A percentile compares a stretch with the other conserved stretches of the same genome.
These are phyloP conservation scores for Chironex yamaguchii DNA, from an alignment of 30 jellyfish, hydroid and myxozoan genomes.

Conservation along the genomic window DNA sequence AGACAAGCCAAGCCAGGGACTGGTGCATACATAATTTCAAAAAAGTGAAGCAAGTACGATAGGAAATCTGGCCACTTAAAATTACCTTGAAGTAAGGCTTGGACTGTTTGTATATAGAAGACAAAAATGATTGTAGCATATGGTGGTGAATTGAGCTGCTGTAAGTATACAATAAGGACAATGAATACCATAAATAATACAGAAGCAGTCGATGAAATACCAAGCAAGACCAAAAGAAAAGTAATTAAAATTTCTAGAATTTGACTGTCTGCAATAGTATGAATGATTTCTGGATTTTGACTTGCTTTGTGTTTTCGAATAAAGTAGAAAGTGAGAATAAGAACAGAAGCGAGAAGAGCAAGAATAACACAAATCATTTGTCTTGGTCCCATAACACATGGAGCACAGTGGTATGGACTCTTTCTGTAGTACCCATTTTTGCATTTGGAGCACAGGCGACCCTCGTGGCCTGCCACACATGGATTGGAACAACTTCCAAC, in stretches of 20 bases:
- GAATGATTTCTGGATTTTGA: constrained; percentile 38
- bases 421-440: constrained; percentile 88
- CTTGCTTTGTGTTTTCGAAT: constrained; percentile 86
- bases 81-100: constrained; percentile 91
- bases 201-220: constrained; percentile 95
- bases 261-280: constrained; percentile 87
- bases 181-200: constrained; percentile 91
- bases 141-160: constrained; percentile 96
- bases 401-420: constrained; percentile 96
- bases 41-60: constrained; percentile 76
- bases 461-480: constrained; percentile 94
- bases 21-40: constrained; percentile 97
- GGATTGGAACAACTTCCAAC: constrained; percentile 78
- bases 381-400: constrained; percentile 92
- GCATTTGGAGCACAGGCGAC: constrained; percentile 97
- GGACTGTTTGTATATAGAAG: constrained; percentile 96
- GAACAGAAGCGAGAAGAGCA: constrained; percentile 84
- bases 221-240: constrained; percentile 87
- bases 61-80: constrained; percentile 96
- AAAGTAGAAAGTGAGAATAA: constrained; percentile 82
- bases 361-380: constrained; percentile 87
- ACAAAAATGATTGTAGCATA: constrained; percentile 94
- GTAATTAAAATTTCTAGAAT: constrained; percentile 87
- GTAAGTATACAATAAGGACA: constrained; percentile 87
- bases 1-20: constrained; percentile 99